These are phyloP conservation scores for Bruchidius siliquastri DNA, from an alignment of 2,888 invertebrate species.

Conservation along the genomic window DNA sequence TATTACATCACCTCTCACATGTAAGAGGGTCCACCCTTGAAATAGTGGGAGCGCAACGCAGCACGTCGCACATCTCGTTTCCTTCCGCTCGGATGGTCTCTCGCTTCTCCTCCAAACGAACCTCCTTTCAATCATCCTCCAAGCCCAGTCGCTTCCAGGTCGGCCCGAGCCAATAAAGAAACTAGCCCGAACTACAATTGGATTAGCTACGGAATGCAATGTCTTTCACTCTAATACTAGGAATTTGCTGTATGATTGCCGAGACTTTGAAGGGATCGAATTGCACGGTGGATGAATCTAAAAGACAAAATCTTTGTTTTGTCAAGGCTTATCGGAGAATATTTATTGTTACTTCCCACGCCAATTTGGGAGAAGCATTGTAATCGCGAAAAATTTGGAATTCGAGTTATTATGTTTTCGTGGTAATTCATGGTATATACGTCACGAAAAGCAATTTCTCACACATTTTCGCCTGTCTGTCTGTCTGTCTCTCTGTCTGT, in stretches of 20 bases:
- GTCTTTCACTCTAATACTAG: conserved; percentile 24
- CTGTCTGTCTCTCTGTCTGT: too few species aligned
- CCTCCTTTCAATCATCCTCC: conserved; percentile 26
- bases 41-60: too few species aligned
- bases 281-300: neutral
- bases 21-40: too few species aligned
- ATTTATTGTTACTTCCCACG: neutral
- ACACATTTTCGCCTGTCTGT: too few species aligned
- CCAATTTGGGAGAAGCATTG: too few species aligned
- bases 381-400: too few species aligned
- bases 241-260: conserved; percentile 25
- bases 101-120: conserved; percentile 17
- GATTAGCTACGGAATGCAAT: conserved; percentile 24
- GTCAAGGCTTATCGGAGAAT: neutral
- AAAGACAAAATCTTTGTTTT: neutral
- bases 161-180: conserved; percentile 22
- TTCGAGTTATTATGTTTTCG: too few species aligned
- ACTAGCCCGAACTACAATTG: conserved; percentile 25
- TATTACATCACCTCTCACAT: too few species aligned
- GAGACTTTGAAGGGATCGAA: conserved; percentile 9
- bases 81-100: neutral
- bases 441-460: too few species aligned
- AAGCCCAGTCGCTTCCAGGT: neutral
- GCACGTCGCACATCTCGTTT: neutral
- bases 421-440: too few species aligned